Evolutionary conservation across 2,888 invertebrate species (phyloP).

Genomic region (Balanococcus diminutus): DNA sequence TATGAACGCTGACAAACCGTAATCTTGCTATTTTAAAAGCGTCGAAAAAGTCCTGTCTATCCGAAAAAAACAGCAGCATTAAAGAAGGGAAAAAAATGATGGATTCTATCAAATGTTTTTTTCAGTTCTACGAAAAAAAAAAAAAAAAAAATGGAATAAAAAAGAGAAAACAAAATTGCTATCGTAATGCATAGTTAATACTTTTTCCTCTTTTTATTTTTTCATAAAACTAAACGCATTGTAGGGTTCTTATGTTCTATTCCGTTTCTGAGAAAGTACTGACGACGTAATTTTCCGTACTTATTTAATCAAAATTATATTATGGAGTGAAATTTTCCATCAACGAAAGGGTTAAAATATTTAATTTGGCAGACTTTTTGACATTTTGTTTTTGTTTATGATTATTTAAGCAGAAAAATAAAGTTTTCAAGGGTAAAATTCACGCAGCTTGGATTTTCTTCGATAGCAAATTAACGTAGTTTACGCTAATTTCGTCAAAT

Average conservation of each 20-base stretch:
- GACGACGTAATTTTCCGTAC: neutral
- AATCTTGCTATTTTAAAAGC: neutral
- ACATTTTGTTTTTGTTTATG: slow-evolving; percentile 8
- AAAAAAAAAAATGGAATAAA: neutral
- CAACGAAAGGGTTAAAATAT: neutral
- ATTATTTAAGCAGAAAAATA: neutral
- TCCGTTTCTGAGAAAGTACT: neutral
- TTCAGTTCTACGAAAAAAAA: neutral
- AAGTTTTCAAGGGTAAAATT: neutral
- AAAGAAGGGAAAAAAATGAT: slow-evolving; percentile 1
- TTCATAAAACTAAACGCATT: neutral
- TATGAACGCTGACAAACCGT: neutral
- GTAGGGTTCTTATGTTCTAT: neutral
- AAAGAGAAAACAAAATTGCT: neutral
- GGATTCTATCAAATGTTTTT: neutral
- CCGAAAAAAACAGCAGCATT: neutral
- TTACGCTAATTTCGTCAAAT: neutral
- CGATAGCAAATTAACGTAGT: neutral
- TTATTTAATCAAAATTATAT: slow-evolving; percentile 17
- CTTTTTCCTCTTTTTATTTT: neutral
- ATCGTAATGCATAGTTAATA: neutral
- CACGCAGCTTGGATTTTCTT: neutral
- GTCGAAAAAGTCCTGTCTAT: neutral
- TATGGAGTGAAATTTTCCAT: neutral
- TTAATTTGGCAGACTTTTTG: neutral